Conservation (phyloP, 2,797 vertebrate species). For the Steatocranus sp. region DNA sequence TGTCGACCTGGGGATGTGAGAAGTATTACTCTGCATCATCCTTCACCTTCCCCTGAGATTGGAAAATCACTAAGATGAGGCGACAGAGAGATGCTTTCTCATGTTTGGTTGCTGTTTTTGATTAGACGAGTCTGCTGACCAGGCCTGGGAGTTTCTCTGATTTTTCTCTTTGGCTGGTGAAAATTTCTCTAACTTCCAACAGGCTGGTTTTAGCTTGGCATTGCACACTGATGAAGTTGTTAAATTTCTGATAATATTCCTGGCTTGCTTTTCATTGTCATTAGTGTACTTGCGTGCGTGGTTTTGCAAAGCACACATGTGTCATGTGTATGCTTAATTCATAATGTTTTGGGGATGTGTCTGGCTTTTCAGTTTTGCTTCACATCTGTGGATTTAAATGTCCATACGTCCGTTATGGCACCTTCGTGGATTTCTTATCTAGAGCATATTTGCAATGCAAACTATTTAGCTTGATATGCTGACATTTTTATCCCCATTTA, state of each 20-base stretch:
- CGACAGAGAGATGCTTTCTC: background rate
- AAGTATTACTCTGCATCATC: background rate
- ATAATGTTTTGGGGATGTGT: background rate
- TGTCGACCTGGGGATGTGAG: background rate
- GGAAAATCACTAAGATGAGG: background rate
- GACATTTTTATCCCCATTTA: rapidly evolving
- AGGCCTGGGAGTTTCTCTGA: background rate
- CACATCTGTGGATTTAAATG: background rate
- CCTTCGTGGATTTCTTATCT: background rate
- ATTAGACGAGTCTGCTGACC: background rate
- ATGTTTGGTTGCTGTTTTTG: background rate
- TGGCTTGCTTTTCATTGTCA: background rate
- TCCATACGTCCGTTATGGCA: background rate
- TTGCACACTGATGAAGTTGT: background rate
- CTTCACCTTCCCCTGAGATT: background rate
- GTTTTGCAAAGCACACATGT: background rate
- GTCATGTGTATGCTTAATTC: background rate
- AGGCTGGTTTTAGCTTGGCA: slow-evolving; percentile 1
- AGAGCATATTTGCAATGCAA: background rate
- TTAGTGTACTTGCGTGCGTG: background rate
- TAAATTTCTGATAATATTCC: slow-evolving; percentile 15
- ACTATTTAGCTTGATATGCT: background rate
- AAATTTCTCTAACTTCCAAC: background rate
- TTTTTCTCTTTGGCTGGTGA: background rate
- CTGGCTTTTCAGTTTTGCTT: background rate